Evolutionary conservation across 2,113 vertebrate genomes (phyloP).

Genomic region (Syrrhaptes paradoxus): DNA sequence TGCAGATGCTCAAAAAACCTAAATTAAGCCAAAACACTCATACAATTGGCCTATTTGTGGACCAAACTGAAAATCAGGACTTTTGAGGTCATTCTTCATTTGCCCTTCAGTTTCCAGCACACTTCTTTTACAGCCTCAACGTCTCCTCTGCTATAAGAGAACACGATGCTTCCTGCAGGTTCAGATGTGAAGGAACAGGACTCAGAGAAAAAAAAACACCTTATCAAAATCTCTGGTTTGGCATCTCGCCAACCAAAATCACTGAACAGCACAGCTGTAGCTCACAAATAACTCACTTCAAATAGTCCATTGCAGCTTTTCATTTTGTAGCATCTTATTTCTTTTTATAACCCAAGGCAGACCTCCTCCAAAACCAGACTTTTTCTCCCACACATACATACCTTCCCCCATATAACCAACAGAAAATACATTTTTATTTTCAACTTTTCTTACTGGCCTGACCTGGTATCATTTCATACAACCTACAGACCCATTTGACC

Average conservation of each 20-base stretch:
- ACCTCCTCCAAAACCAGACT: not conserved
- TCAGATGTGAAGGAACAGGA: not conserved
- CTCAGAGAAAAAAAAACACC: not conserved
- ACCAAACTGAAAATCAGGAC: not conserved
- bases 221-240: not conserved
- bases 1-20: not conserved
- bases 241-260: not conserved
- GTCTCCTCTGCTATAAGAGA: not conserved
- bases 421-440: not conserved
- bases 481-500: not conserved
- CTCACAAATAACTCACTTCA: not conserved
- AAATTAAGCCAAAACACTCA: not conserved
- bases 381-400: not conserved
- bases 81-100: not conserved
- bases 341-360: not conserved
- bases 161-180: not conserved
- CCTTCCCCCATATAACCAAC: not conserved
- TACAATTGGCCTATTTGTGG: not conserved
- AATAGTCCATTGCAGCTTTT: not conserved
- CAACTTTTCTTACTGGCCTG: not conserved
- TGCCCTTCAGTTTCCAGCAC: not conserved
- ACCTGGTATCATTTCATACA: not conserved
- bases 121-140: not conserved
- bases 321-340: not conserved
- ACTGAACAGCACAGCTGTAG: not conserved